Evolutionary conservation across 2,797 vertebrate genomes (phyloP), one percentile per base, ranked within the genome.

Genomic region (Alca torda): DNA sequence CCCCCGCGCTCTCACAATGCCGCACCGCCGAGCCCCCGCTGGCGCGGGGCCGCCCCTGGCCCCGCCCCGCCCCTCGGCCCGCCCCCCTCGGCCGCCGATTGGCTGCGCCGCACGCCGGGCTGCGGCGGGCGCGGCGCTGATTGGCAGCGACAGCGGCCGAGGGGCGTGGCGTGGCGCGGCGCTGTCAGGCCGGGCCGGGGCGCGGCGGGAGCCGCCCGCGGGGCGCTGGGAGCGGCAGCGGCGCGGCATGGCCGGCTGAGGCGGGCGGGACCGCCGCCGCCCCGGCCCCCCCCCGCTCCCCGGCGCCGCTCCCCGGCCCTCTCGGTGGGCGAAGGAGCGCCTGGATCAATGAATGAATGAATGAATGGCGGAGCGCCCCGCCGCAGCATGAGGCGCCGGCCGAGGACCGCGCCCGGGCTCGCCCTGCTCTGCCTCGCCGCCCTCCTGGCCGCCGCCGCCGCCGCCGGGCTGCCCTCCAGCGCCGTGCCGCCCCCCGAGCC

Each of bases 311-410:
- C 59, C 56, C 67, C 67, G 75, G 75, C 60, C 64, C 48, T 23
- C 54, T 67, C 39, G 70, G 90, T 43, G 75, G 65, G 60, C 21
- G 68, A 39, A 37, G 56, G 28, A 46, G 50, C 67, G 64, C 54
- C 39, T 11, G 54, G 26, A 28, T 48, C 69, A 20, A 13, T 60
- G 50, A n/a, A 51, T 73, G 79, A 54, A n/a, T 84, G 79, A 64
- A 45, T 77, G 91, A 43, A 94, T 91, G 89, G 89, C 75, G 89
- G 76, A 89, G 89, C 76, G 65, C 81, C 74, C 85, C 85, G 89
- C 85, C 64, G 80, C 81, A 91, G 70, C 82, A 94, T 92, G 93
- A 94, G 93, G 85, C 89, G 61, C 81, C 84, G 92, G 88, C 76
- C 86, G 77, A 67, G 89, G 60, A 73, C 81, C 89, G 81, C 89